These are phyloP conservation scores for Agonopterix heracliana DNA, from an alignment of 2,888 invertebrate genomes.

Conservation along the genomic window DNA sequence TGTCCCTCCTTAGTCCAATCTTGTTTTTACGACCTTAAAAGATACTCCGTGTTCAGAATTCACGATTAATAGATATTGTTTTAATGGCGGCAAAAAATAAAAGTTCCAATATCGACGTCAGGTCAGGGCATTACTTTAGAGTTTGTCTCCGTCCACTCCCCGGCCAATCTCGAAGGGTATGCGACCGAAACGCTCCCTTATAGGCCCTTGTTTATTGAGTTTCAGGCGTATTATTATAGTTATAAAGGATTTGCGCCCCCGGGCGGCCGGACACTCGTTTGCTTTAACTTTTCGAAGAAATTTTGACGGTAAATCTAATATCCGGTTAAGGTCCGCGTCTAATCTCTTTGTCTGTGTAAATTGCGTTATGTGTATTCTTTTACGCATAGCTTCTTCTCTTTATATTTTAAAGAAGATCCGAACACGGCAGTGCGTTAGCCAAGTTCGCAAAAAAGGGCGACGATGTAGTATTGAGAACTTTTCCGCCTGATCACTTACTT, in stretches of 20 bases:
- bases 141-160: constrained; percentile 21
- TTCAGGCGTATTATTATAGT: constrained; percentile 3
- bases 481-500: no score
- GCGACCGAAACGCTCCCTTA: constrained; percentile 6
- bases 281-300: constrained; percentile 35
- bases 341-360: constrained; percentile 31
- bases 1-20: no score
- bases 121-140: constrained; percentile 16
- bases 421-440: no score
- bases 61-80: no score
- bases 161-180: constrained; percentile 15
- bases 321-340: constrained; percentile 30
- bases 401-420: no score
- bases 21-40: no score
- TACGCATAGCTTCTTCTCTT: no score
- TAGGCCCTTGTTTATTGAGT: constrained; percentile 4
- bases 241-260: constrained; percentile 2
- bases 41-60: no score
- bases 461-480: no score
- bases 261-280: constrained; percentile 23
- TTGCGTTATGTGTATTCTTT: constrained; percentile 17
- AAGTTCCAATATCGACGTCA: background rate
- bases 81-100: background rate
- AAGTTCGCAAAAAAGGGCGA: no score
- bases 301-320: constrained; percentile 46